Conservation (phyloP, 2,797 vertebrate species). For the Odontamblyopus lacepedii region DNA sequence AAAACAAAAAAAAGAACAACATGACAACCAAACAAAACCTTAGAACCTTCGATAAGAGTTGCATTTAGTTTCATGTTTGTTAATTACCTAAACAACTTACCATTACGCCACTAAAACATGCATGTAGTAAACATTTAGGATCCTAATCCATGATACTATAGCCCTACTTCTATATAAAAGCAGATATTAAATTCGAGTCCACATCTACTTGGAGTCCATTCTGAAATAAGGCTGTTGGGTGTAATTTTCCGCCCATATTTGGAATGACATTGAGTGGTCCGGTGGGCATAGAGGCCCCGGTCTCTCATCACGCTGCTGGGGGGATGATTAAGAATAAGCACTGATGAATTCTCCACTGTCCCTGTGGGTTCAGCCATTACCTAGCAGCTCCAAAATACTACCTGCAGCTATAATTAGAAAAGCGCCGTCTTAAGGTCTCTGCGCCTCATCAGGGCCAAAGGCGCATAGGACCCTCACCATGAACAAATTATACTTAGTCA, state of each 20-base stretch:
- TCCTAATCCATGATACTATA: neutral
- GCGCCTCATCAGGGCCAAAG: slow-evolving; percentile 55
- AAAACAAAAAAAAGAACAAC: neutral
- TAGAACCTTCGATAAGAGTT: neutral
- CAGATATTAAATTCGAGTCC: slow-evolving; percentile 32
- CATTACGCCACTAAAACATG: neutral
- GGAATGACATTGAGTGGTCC: slow-evolving; percentile 80
- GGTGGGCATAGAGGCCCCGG: slow-evolving; percentile 69
- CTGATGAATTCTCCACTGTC: slow-evolving; percentile 77
- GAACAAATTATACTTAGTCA: slow-evolving; percentile 35
- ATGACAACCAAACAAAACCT: too few species aligned
- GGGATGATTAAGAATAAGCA: slow-evolving; percentile 80
- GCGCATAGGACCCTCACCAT: slow-evolving; percentile 50
- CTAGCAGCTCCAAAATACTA: slow-evolving; percentile 73
- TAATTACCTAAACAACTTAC: neutral
- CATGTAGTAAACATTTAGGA: neutral
- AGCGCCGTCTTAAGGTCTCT: slow-evolving; percentile 65
- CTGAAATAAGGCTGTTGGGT: slow-evolving; percentile 69
- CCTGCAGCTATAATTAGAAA: slow-evolving; percentile 81
- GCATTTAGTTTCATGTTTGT: neutral
- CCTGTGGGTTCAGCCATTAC: slow-evolving; percentile 72
- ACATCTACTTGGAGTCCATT: slow-evolving; percentile 53
- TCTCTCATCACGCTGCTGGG: slow-evolving; percentile 73
- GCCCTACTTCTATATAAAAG: neutral
- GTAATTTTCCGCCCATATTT: slow-evolving; percentile 74